phyloP scores from a whole-genome alignment of 2,113 vertebrate species.

The Oreochromis aureus region DNA sequence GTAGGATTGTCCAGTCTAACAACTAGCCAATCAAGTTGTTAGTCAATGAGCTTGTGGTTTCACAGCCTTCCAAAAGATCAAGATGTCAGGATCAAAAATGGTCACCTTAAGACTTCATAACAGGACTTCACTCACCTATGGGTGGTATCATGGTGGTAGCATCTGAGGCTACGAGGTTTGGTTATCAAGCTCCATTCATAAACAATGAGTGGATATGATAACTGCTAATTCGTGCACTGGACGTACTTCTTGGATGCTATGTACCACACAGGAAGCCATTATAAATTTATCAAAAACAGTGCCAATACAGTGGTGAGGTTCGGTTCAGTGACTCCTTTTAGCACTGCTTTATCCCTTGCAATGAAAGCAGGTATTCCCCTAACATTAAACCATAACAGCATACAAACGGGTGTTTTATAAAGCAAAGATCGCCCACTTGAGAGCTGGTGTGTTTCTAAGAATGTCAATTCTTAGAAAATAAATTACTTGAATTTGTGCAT shows the following conservation, averaged over 20 bases:
- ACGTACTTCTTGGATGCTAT: background rate
- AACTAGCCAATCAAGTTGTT: background rate
- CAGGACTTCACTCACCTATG: background rate
- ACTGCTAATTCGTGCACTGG: background rate
- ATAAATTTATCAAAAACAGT: background rate
- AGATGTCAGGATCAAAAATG: background rate
- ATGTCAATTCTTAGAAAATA: background rate
- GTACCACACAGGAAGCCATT: background rate
- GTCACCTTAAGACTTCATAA: background rate
- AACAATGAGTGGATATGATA: background rate
- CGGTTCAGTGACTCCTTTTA: background rate
- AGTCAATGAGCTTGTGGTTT: background rate
- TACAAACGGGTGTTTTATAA: rapidly evolving
- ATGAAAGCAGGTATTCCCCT: background rate
- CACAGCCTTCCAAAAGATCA: background rate
- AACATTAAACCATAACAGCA: background rate
- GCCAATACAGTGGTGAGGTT: background rate
- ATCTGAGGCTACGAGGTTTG: background rate
- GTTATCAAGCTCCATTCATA: background rate
- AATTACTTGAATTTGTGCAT: background rate
- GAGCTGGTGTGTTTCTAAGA: background rate
- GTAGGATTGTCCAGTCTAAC: background rate
- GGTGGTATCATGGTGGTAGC: background rate
- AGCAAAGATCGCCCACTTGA: background rate
- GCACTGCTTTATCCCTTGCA: background rate